Evolutionary conservation across 2,888 invertebrate genomes (phyloP), one percentile per base, ranked within the genome.

Genomic region (Mellilla xanthometata): DNA sequence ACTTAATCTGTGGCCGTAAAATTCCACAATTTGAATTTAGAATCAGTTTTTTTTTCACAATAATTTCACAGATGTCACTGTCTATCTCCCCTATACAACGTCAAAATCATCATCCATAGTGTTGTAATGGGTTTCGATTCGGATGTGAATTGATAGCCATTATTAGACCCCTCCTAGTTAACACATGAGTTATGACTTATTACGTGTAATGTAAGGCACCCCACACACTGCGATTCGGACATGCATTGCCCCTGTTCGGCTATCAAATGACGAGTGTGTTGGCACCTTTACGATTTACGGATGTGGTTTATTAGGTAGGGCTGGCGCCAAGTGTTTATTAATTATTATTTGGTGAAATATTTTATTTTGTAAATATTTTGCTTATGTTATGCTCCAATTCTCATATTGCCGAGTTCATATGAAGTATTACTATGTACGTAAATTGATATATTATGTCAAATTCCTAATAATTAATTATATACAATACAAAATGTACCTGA

Each of bases 131-230:
- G 66, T 74, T 68, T 68, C 76, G 71, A 81, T 78, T 74, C 72
- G 76, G 76, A 80, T 79, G 76, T 69, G 65, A 70, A 75, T 72
- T 72, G 75, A 73, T 70, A 71, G 72, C 76, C 72, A 77, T 74
- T 69, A 70, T 64, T 56, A 70, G 74, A 78, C 11, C 83, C 81
- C 67, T 72, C 72, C 68, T 65, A 72, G 70, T 73, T 77, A 73
- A 72, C 72, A 67, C 70, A 79, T 87, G 85, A 88, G 69, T 86
- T 87, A 89, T 85, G 82, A 84, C 77, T 80, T 83, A 79, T 84
- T 74, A 80, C 70, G 64, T 54, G 59, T 55, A 35, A 48, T 45
- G 41, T 54, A 56, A 56, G 45, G 54, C 49, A 46, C 52, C 54
- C 51, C 39, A 44, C 51, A 50, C 49, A 53, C 46, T 62, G 68